These are phyloP conservation scores for Hystrix cristata DNA, from an alignment of 2,113 vertebrate species.

Conservation along the genomic window DNA sequence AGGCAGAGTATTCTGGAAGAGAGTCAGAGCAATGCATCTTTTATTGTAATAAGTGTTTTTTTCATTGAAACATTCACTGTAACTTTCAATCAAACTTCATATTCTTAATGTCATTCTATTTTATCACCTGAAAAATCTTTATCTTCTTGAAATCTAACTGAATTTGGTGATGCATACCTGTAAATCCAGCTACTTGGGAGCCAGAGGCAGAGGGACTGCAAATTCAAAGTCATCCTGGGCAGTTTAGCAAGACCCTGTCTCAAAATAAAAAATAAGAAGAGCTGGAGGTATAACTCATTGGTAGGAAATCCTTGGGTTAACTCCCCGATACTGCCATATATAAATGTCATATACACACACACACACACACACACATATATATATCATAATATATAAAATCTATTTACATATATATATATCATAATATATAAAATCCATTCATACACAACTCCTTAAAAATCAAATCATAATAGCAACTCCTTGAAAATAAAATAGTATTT, in stretches of 20 bases:
- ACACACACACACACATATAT: too few relatives aligned
- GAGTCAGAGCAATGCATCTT: not conserved
- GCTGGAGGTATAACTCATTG: not conserved
- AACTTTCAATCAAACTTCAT: not conserved
- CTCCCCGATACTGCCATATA: not conserved
- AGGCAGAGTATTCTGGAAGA: not conserved
- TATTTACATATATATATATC: not conserved
- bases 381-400: not conserved
- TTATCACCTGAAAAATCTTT: not conserved
- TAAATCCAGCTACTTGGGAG: not conserved
- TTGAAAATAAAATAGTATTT: not conserved
- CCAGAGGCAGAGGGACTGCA: not conserved
- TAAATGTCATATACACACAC: not conserved
- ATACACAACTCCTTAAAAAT: not conserved
- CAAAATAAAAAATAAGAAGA: not conserved
- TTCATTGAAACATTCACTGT: not conserved
- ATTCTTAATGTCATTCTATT: not conserved
- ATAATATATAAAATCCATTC: not conserved
- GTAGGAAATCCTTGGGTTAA: not conserved
- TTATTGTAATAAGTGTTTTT: not conserved
- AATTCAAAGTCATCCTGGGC: not conserved
- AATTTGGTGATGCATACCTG: not conserved
- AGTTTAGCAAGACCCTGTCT: not conserved
- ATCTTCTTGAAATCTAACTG: not conserved
- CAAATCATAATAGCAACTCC: not conserved